A percentile compares a stretch with the other conserved stretches of the same genome.
Evolutionary conservation across 1,140 invertebrate genomes (phyloP).

Genomic region (Drosophila lacteicornis): DNA sequence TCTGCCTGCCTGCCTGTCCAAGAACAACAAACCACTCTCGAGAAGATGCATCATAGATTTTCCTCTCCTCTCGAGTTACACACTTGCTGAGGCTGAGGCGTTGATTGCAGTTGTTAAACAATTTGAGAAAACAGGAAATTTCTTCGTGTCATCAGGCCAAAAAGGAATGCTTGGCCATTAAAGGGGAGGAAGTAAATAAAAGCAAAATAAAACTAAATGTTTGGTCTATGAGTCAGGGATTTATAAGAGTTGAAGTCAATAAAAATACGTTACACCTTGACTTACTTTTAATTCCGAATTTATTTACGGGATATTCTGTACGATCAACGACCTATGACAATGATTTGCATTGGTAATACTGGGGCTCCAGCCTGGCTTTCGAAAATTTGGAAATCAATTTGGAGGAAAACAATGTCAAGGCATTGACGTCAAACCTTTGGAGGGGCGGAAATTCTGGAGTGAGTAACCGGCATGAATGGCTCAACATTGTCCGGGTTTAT

Average conservation of each 20-base stretch:
- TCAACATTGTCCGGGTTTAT: conserved; percentile 10
- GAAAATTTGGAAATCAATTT: conserved; percentile 30
- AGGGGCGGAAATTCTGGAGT: conserved; percentile 43
- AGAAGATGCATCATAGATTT: conserved; percentile 17
- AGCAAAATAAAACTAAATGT: conserved; percentile 12
- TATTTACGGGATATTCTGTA: not conserved
- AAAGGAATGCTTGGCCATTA: conserved; percentile 27
- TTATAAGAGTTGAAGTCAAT: not conserved
- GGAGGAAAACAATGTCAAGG: conserved; percentile 20
- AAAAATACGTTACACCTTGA: conserved; percentile 2
- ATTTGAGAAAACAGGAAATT: conserved; percentile 30
- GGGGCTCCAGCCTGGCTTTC: not conserved
- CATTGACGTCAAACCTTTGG: conserved; percentile 68
- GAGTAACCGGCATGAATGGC: conserved; percentile 17
- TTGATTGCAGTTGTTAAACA: conserved; percentile 61
- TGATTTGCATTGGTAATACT: conserved; percentile 56
- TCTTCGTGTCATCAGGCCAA: conserved; percentile 25
- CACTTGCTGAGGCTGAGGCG: conserved; percentile 26
- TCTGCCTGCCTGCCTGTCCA: conserved; percentile 18
- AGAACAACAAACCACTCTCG: conserved; percentile 31
- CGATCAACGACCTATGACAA: conserved; percentile 53
- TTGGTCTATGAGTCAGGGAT: conserved; percentile 17
- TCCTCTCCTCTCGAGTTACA: conserved; percentile 20
- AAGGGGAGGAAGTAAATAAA: conserved; percentile 12
- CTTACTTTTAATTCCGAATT: conserved; percentile 1